A percentile compares a stretch with the other conserved stretches of the same genome.
These are phyloP conservation scores for Bradypodion ventrale DNA, from an alignment of 2,797 vertebrate species.

Conservation along the genomic window DNA sequence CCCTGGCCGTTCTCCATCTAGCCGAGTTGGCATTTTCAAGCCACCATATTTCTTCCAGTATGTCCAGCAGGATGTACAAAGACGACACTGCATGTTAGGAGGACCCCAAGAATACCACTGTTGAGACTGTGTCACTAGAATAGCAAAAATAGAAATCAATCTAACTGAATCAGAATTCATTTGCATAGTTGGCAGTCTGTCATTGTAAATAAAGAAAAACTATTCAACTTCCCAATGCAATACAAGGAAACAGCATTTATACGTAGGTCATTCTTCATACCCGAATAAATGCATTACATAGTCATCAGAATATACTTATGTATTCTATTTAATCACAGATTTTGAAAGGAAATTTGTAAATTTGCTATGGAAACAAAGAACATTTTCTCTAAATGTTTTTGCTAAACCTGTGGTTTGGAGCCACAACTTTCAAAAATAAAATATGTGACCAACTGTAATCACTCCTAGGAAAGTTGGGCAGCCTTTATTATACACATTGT, in stretches of 20 bases:
- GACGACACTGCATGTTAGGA: constrained; percentile 97
- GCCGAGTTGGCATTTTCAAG: constrained; percentile 96
- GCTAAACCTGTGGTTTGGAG: neutral
- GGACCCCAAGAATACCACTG: constrained; percentile 99
- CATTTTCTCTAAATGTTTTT: neutral
- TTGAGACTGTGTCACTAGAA: constrained; percentile 92
- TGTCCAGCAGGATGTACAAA: constrained; percentile 96
- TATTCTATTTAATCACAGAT: neutral
- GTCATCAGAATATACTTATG: neutral
- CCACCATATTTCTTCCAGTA: constrained; percentile 99
- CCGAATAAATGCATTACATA: constrained; percentile 1
- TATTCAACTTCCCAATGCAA: neutral
- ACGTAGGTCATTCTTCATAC: neutral
- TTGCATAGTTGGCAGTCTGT: constrained; percentile 52
- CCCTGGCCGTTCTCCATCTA: constrained; percentile 95
- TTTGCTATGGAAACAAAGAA: neutral
- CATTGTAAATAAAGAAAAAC: neutral
- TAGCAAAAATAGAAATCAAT: constrained; percentile 78
- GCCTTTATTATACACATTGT: neutral
- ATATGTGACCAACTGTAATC: neutral
- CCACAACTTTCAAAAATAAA: neutral
- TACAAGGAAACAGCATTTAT: neutral
- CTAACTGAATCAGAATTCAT: constrained; percentile 68
- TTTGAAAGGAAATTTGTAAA: neutral
- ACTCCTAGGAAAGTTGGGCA: neutral